phyloP scores from a whole-genome alignment of 2,888 invertebrate genomes.

The Proisotoma minuta region DNA sequence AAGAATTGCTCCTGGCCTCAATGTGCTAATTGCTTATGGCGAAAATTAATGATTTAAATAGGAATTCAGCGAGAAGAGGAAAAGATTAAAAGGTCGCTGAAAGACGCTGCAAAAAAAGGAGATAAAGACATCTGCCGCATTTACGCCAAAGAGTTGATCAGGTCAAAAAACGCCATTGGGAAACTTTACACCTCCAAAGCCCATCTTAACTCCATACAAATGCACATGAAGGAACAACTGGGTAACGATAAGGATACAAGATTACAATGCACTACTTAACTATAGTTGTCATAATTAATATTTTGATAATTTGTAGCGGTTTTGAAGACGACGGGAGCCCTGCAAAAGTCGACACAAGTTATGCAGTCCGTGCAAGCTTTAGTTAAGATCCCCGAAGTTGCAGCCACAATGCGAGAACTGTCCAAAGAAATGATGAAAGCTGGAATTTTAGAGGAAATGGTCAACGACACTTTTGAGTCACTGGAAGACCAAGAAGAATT shows the following conservation, averaged over 20 bases:
- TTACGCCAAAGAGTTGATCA: conserved; percentile 85
- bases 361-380: conserved; percentile 97
- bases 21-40: too few species aligned
- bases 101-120: conserved; percentile 85
- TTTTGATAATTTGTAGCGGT: conserved; percentile 65
- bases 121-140: conserved; percentile 91
- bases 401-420: conserved; percentile 93
- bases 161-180: conserved; percentile 78
- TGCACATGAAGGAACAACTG: conserved; percentile 97
- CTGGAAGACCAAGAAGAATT: conserved; percentile 86
- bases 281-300: conserved; percentile 4
- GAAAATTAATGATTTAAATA: conserved; percentile 50
- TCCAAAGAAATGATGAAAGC: conserved; percentile 99
- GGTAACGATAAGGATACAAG: conserved; percentile 57
- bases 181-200: conserved; percentile 95
- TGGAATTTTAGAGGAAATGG: conserved; percentile 98
- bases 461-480: conserved; percentile 92
- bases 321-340: conserved; percentile 82
- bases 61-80: conserved; percentile 95
- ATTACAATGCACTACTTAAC: too few species aligned
- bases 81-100: conserved; percentile 86
- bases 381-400: conserved; percentile 85
- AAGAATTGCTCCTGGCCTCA: too few species aligned
- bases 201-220: conserved; percentile 89
- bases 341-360: conserved; percentile 94